phyloP scores from a whole-genome alignment of 2,888 invertebrate species.

The Ditylenchus weischeri region DNA sequence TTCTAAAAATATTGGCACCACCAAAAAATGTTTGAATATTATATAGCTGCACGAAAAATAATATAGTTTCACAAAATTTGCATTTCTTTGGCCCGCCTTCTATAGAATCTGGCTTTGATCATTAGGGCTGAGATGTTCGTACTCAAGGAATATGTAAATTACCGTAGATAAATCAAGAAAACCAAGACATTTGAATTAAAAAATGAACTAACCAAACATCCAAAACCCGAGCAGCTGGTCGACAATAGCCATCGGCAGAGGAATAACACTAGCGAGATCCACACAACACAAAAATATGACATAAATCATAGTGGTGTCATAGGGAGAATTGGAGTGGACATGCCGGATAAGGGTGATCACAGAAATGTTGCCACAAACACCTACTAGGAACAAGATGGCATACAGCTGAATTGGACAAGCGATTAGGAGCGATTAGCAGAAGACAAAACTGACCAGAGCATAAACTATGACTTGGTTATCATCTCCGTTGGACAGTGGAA shows the following conservation, averaged over 20 bases:
- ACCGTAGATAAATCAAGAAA: neutral
- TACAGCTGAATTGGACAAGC: constrained; percentile 58
- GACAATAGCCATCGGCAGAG: constrained; percentile 57
- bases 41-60: too few species aligned
- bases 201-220: constrained; percentile 51
- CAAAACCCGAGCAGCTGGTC: constrained; percentile 58
- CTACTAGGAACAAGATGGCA: constrained; percentile 63
- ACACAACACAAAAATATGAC: constrained; percentile 55
- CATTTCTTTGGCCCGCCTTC: too few species aligned
- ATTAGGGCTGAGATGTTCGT: too few species aligned
- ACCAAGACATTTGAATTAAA: neutral
- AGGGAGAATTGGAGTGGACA: constrained; percentile 31
- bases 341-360: constrained; percentile 49
- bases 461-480: constrained; percentile 39
- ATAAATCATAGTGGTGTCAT: constrained; percentile 56
- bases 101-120: too few species aligned
- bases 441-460: constrained; percentile 30
- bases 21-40: too few species aligned
- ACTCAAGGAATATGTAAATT: too few species aligned
- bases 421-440: neutral
- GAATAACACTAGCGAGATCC: constrained; percentile 52
- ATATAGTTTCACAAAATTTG: too few species aligned
- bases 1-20: too few species aligned
- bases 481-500: constrained; percentile 36
- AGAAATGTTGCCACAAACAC: constrained; percentile 62